A percentile compares a stretch with the other conserved stretches of the same genome.
These are phyloP conservation scores for Drosophila melanogaster DNA, from an alignment of 1,140 invertebrate species.

Conservation along the genomic window DNA sequence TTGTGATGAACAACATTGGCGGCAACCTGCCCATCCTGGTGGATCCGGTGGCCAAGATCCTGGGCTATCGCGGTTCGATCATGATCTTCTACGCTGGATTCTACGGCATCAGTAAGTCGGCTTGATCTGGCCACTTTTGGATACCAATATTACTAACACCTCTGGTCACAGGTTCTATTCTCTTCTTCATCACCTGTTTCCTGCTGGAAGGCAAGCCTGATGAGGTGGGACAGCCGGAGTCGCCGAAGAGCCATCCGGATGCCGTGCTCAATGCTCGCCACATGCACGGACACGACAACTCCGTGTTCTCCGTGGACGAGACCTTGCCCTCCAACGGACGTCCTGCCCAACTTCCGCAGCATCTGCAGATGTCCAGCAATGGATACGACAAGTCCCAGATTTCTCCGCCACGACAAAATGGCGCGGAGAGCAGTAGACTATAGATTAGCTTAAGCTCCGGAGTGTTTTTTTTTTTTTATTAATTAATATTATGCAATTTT, in stretches of 20 bases:
- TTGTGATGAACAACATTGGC: slow-evolving; percentile 97
- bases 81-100: slow-evolving; percentile 95
- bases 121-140: neutral
- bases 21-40: slow-evolving; percentile 95
- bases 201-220: slow-evolving; percentile 71
- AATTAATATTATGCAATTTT: slow-evolving; percentile 56
- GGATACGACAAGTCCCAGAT: slow-evolving; percentile 67
- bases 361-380: slow-evolving; percentile 74
- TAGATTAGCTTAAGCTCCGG: slow-evolving; percentile 37
- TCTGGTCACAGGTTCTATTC: slow-evolving; percentile 63
- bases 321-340: slow-evolving; percentile 70
- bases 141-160: neutral
- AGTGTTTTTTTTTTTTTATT: slow-evolving; percentile 48
- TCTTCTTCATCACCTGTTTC: slow-evolving; percentile 81
- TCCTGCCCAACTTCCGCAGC: slow-evolving; percentile 70
- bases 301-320: slow-evolving; percentile 77
- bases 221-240: slow-evolving; percentile 25
- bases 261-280: slow-evolving; percentile 61
- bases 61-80: slow-evolving; percentile 92
- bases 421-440: slow-evolving; percentile 83
- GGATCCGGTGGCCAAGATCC: slow-evolving; percentile 91
- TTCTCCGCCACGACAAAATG: slow-evolving; percentile 45
- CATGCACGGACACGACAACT: slow-evolving; percentile 80
- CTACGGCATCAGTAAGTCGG: slow-evolving; percentile 89
- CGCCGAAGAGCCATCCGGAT: slow-evolving; percentile 55